Conservation (phyloP, 2,113 vertebrate genomes). For the Sander lucioperca region DNA sequence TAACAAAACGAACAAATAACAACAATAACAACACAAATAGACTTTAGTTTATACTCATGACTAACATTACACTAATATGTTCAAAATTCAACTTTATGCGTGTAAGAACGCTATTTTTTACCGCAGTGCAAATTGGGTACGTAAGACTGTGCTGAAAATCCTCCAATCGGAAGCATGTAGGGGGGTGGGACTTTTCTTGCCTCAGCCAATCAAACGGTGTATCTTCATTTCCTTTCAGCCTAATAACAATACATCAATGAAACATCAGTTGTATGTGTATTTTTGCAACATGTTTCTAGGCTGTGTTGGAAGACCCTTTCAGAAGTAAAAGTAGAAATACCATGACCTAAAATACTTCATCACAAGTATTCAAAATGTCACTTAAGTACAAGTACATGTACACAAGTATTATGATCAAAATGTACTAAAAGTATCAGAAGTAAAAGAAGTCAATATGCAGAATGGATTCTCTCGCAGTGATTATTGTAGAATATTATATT, state of each 20-base stretch:
- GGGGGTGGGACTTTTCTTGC: neutral
- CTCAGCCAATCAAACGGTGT: constrained; percentile 4
- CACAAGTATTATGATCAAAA: neutral
- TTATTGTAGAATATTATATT: neutral
- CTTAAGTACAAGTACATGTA: neutral
- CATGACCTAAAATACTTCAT: neutral
- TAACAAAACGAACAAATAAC: rapidly evolving
- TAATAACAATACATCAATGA: too few relatives aligned
- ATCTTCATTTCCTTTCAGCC: neutral
- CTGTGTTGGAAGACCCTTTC: too few relatives aligned
- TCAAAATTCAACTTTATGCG: neutral
- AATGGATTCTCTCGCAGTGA: neutral
- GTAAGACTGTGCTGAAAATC: rapidly evolving
- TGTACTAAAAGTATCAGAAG: too few relatives aligned
- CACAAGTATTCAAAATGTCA: neutral
- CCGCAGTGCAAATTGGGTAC: constrained; percentile 49
- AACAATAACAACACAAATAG: rapidly evolving
- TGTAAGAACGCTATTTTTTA: neutral
- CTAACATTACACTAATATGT: rapidly evolving
- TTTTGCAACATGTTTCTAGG: too few relatives aligned
- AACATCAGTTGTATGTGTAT: too few relatives aligned
- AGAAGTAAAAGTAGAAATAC: neutral
- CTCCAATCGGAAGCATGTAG: constrained; percentile 37
- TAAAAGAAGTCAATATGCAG: too few relatives aligned
- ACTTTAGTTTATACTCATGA: too few relatives aligned